These are phyloP conservation scores for Catagonus wagneri DNA, from an alignment of 2,113 vertebrate species.

Conservation along the genomic window DNA sequence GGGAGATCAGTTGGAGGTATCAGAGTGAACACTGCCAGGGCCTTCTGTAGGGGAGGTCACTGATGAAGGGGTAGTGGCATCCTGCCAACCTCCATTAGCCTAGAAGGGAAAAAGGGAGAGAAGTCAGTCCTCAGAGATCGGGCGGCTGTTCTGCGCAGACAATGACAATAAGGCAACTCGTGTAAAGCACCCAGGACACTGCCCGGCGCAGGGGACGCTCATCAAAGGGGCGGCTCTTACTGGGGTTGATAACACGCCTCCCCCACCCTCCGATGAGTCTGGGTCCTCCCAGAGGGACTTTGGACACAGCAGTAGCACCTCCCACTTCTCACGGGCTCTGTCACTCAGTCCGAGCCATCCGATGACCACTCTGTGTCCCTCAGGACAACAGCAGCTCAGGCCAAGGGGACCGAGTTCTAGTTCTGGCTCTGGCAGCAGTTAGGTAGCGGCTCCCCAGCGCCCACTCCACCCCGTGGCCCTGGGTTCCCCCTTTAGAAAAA, in stretches of 20 bases:
- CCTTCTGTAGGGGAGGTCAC: conserved; percentile 99
- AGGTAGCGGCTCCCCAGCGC: background rate
- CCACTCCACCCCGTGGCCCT: background rate
- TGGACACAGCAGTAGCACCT: background rate
- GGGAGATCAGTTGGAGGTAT: conserved; percentile 99
- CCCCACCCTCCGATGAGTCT: background rate
- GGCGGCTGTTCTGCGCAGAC: conserved; percentile 58
- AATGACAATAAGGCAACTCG: conserved; percentile 23
- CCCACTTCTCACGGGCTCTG: background rate
- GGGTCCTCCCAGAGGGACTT: background rate
- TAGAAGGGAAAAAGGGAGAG: conserved; percentile 84
- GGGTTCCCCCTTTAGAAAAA: background rate
- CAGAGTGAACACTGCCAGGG: conserved; percentile 99
- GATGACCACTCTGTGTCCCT: no score
- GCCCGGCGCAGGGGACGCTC: background rate
- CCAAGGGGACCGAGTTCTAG: background rate
- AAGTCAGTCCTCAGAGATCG: conserved; percentile 73
- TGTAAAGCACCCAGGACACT: background rate
- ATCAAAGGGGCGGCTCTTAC: background rate
- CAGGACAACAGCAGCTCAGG: background rate
- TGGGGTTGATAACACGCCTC: background rate
- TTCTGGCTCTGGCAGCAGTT: background rate
- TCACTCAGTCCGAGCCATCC: background rate
- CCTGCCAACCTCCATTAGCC: conserved; percentile 99
- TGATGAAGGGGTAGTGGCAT: conserved; percentile 98